Percentiles rank a stretch among this genome's conserved stretches.
phyloP scores from a whole-genome alignment of 2,113 vertebrate genomes.

The Nannospalax galili region DNA sequence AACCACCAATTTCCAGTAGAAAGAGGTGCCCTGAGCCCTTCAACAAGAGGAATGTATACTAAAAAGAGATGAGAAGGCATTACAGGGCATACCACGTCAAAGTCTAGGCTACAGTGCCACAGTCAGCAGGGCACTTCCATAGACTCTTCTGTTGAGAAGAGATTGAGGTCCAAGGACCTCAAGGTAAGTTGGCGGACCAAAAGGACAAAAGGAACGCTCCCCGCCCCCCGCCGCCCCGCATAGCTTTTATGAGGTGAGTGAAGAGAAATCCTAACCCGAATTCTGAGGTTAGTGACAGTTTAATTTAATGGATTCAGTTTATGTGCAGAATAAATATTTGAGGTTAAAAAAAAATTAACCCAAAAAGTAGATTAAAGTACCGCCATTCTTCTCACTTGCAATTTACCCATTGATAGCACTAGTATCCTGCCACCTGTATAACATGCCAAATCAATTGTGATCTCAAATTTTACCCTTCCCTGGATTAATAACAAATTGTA shows the following conservation, averaged over 20 bases:
- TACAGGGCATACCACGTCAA: too few species aligned
- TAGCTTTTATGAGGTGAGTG: background rate
- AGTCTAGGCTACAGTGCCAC: background rate
- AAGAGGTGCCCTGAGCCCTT: background rate
- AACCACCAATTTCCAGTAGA: background rate
- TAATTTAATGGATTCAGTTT: background rate
- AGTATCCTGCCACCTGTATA: background rate
- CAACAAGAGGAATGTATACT: background rate
- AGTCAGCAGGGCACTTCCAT: rapidly evolving
- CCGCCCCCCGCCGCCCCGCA: background rate
- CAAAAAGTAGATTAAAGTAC: constrained; percentile 30
- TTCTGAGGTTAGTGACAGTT: background rate
- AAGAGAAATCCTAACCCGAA: background rate
- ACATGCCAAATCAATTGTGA: background rate
- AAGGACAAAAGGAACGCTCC: background rate
- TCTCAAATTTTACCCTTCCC: background rate
- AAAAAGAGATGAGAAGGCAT: background rate
- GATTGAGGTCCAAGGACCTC: background rate
- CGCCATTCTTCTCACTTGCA: background rate
- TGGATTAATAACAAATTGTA: constrained; percentile 42
- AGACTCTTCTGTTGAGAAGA: background rate
- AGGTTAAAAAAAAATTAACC: background rate
- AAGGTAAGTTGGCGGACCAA: background rate
- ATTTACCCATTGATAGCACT: background rate
- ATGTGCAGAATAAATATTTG: background rate